These are phyloP conservation scores for Dicyrtomina minuta DNA, from an alignment of 2,888 invertebrate species.

Conservation along the genomic window DNA sequence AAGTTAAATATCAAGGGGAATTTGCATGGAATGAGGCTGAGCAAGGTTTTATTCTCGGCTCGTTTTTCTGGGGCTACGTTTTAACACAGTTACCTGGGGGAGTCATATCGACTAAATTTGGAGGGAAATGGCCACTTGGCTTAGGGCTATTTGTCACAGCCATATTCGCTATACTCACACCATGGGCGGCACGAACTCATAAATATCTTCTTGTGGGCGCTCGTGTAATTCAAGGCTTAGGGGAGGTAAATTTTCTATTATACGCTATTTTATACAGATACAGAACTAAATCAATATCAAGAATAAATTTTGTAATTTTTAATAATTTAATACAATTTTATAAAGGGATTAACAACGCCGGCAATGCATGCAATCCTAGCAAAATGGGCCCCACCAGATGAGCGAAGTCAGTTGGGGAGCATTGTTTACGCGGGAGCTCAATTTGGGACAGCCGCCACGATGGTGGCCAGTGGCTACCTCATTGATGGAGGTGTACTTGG, in stretches of 20 bases:
- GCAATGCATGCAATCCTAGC: conserved; percentile 55
- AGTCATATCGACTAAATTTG: conserved; percentile 71
- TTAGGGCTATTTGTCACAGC: conserved; percentile 81
- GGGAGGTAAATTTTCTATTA: conserved; percentile 61
- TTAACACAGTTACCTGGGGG: conserved; percentile 82
- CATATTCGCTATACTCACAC: conserved; percentile 78
- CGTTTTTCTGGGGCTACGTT: conserved; percentile 85
- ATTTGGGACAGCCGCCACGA: conserved; percentile 83
- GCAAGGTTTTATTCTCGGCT: conserved; percentile 39
- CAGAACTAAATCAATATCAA: no score
- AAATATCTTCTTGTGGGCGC: conserved; percentile 70
- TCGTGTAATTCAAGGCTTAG: conserved; percentile 77
- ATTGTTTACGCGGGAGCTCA: conserved; percentile 65
- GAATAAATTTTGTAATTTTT: no score
- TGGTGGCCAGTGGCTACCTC: conserved; percentile 80
- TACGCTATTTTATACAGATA: not conserved
- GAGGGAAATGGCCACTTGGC: conserved; percentile 81
- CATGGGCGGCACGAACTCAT: conserved; percentile 72
- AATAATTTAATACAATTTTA: no score
- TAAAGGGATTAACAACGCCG: conserved; percentile 55
- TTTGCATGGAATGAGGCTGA: conserved; percentile 42
- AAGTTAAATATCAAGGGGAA: conserved; percentile 13
- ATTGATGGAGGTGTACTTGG: conserved; percentile 72
- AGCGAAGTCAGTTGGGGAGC: conserved; percentile 53
- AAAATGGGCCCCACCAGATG: conserved; percentile 55